Evolutionary conservation across 2,888 invertebrate species (phyloP).

Genomic region (Cinara cedri): DNA sequence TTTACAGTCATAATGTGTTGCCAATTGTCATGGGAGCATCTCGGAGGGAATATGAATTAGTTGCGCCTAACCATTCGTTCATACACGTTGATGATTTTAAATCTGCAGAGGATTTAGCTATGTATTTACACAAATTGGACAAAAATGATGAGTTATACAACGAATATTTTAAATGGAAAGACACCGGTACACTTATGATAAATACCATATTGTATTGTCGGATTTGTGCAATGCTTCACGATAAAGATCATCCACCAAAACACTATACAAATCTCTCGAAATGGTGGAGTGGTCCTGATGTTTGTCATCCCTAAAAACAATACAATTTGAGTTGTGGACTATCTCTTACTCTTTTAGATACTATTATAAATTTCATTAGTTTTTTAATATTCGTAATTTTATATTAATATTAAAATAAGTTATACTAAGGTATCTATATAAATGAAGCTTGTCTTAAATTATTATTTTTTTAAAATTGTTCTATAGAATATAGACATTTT

Average conservation of each 20-base stretch:
- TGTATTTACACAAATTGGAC: constrained; percentile 84
- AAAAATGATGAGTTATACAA: constrained; percentile 88
- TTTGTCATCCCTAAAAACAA: too few species aligned
- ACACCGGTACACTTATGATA: constrained; percentile 93
- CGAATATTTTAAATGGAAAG: constrained; percentile 92
- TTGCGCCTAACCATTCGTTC: constrained; percentile 88
- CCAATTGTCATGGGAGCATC: constrained; percentile 97
- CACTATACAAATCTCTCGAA: constrained; percentile 83
- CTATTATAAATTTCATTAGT: too few species aligned
- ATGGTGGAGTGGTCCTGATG: constrained; percentile 87
- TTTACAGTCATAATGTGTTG: constrained; percentile 82
- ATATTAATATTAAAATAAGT: too few species aligned
- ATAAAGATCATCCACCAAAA: constrained; percentile 66
- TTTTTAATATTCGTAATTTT: too few species aligned
- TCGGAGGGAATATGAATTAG: constrained; percentile 85
- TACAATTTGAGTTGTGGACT: too few species aligned
- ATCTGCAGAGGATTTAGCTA: constrained; percentile 83
- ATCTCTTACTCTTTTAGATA: too few species aligned
- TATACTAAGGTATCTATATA: too few species aligned
- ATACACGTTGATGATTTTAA: constrained; percentile 96
- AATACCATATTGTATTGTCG: constrained; percentile 95
- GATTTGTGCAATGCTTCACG: constrained; percentile 84
- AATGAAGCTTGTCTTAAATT: too few species aligned
- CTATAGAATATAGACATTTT: too few species aligned
- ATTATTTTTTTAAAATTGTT: too few species aligned